Conservation (phyloP, 2,113 vertebrate genomes). For the Syngnathoides biaculeatus region DNA sequence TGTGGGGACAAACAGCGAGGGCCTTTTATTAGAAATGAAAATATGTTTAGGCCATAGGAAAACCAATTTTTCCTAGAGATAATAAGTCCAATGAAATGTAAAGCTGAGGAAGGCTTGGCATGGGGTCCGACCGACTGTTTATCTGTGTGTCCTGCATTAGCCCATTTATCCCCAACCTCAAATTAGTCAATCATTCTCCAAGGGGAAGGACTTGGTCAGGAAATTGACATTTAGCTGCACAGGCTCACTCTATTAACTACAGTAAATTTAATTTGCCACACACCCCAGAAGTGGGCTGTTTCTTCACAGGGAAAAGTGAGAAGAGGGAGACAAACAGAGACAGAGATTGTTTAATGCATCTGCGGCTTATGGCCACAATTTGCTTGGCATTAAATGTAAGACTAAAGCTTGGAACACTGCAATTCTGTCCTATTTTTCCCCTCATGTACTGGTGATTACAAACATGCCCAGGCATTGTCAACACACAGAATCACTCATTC, state of each 20-base stretch:
- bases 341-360: conserved; percentile 65
- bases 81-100: conserved; percentile 78
- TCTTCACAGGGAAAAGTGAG: conserved; percentile 49
- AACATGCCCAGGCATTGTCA: conserved; percentile 61
- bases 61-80: conserved; percentile 75
- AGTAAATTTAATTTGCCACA: conserved; percentile 80
- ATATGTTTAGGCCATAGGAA: conserved; percentile 75
- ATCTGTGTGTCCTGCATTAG: conserved; percentile 76
- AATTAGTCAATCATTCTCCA: conserved; percentile 79
- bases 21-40: conserved; percentile 77
- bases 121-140: conserved; percentile 71
- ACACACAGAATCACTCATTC: conserved; percentile 53
- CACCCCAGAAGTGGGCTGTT: conserved; percentile 72
- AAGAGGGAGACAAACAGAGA: conserved; percentile 12
- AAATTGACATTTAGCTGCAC: conserved; percentile 81
- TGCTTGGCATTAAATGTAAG: conserved; percentile 66
- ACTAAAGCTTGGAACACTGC: conserved; percentile 51
- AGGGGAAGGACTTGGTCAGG: conserved; percentile 79
- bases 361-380: conserved; percentile 65
- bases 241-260: conserved; percentile 81
- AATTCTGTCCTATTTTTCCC: conserved; percentile 51
- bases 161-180: conserved; percentile 74
- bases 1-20: conserved; percentile 55
- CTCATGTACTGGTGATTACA: conserved; percentile 62
- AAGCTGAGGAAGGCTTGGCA: conserved; percentile 70